Base-by-base conservation (phyloP, 1,140 invertebrate species). In the Drosophila mojavensis region DNA sequence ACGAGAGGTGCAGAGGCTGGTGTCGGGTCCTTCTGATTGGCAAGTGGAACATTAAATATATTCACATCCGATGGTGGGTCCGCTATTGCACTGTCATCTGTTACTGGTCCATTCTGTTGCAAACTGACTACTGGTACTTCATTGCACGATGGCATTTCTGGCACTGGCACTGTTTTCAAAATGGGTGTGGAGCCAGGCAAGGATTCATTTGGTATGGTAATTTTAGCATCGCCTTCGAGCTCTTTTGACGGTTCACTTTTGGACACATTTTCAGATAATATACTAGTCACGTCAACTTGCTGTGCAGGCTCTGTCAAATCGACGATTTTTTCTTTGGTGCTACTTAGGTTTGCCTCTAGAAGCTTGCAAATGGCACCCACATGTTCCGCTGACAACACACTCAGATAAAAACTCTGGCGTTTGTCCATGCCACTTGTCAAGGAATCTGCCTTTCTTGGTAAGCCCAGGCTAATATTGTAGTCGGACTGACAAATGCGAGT, bases 331-430 rank as follows among this genome's bases (percentile, higher is more conserved):
- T 17, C 30, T 4, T 36, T 58, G 2, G 61, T 59, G 6, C 10
- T 36, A 24, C 65, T 72, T 1, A 71, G 69, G n/a, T 85, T 78
- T 0, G 60, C 69, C n/a, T 79, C 70, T 1, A 88, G 50, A 2
- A 90, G 47, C 53, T 78, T 83, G 33, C 96, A 97, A 47, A 97
- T 92, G n/a, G 96, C 96, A 10, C 96, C 94, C 56, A 97, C 91
- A 83, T 96, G 96, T 73, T 95, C 94, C 3, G 93, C 79, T 11
- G 94, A 93, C 79, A 96, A 94, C 70, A 96, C 90, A 70, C 93
- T 93, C 5, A 94, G 92, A 76, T 94, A 93, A 78, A 94, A 94
- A 58, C 92, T 93, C 60, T 93, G 79, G 7, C 78, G 71, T 51
- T 61, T 91, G 43, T 69, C 75, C 80, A 80, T 63, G 30, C 71